Evolutionary conservation across 2,113 vertebrate species (phyloP).

Genomic region (Sapayoa aenigma): DNA sequence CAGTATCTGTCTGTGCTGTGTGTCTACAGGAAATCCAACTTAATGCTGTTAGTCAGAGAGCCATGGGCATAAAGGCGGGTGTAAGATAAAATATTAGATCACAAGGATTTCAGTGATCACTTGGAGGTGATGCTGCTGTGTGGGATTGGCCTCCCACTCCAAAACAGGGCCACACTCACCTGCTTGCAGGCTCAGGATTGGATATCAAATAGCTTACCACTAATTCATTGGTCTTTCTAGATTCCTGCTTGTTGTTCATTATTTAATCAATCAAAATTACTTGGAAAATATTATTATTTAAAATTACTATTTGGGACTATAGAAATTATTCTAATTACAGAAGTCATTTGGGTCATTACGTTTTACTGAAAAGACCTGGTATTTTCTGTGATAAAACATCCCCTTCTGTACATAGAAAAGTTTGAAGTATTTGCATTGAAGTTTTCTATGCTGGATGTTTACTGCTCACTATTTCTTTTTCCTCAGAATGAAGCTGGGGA

Average conservation of each 20-base stretch:
- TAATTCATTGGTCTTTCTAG: background rate
- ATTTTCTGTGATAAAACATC: background rate
- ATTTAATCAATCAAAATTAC: background rate
- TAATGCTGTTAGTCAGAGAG: background rate
- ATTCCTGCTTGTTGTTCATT: background rate
- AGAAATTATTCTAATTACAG: background rate
- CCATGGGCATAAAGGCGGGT: background rate
- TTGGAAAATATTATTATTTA: background rate
- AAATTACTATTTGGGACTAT: background rate
- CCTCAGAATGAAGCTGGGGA: background rate
- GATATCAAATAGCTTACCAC: background rate
- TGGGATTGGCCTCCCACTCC: rapidly evolving
- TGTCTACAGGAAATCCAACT: background rate
- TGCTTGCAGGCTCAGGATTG: background rate
- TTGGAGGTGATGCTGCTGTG: background rate
- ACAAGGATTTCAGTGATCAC: background rate
- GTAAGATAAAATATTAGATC: background rate
- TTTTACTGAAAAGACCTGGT: background rate
- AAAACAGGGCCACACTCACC: background rate
- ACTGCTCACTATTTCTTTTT: background rate
- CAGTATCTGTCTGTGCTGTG: background rate
- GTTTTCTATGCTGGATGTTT: background rate
- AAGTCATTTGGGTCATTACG: background rate
- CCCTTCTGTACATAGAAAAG: background rate
- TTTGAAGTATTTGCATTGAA: background rate